Evolutionary conservation across 2,888 invertebrate species (phyloP).

Genomic region (Diarsia brunnea): DNA sequence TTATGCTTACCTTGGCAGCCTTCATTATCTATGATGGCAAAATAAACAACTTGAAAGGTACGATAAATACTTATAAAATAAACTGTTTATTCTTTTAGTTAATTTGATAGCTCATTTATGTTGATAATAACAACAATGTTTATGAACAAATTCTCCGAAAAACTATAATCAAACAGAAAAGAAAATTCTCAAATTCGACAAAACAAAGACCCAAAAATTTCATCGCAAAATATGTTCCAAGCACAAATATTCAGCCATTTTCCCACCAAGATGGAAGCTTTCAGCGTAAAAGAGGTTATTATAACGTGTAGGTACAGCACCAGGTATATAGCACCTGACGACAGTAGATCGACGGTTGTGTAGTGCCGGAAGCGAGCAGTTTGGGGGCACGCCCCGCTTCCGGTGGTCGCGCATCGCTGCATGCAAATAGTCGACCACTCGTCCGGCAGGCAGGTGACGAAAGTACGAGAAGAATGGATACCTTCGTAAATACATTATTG

Average conservation of each 20-base stretch:
- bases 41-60: background rate
- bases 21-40: background rate
- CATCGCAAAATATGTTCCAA: background rate
- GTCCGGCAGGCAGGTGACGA: slow-evolving; percentile 75
- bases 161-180: background rate
- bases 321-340: slow-evolving; percentile 64
- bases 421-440: slow-evolving; percentile 83
- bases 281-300: slow-evolving; percentile 56
- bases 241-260: slow-evolving; percentile 17
- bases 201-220: background rate
- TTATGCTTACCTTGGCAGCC: background rate
- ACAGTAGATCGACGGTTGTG: slow-evolving; percentile 62
- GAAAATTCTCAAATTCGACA: background rate
- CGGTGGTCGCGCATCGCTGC: slow-evolving; percentile 87
- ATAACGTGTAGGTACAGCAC: slow-evolving; percentile 52
- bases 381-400: slow-evolving; percentile 87
- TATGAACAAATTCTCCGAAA: background rate
- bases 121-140: background rate
- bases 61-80: background rate
- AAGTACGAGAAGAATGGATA: slow-evolving; percentile 65
- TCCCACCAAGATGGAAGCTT: slow-evolving; percentile 43
- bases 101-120: background rate
- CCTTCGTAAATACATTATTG: slow-evolving; percentile 52
- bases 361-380: slow-evolving; percentile 85
- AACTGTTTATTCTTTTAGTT: background rate